These are phyloP conservation scores for Formica exsecta DNA, from an alignment of 1,140 invertebrate genomes.

Conservation along the genomic window DNA sequence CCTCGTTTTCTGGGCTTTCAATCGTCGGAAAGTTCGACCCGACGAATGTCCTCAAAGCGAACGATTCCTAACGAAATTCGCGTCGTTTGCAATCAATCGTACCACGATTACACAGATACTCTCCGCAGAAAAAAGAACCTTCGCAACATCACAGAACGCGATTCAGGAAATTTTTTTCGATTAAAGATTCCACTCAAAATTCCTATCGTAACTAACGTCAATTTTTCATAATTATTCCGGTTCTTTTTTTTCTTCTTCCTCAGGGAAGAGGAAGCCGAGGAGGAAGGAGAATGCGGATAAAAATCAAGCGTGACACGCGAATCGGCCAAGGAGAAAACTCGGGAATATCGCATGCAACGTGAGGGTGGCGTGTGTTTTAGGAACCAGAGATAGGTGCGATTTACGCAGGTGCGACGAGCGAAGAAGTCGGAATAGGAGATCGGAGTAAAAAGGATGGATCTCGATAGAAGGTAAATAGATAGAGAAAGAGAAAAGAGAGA, in stretches of 20 bases:
- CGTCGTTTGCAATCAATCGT: constrained; percentile 5
- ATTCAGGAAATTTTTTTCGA: not conserved
- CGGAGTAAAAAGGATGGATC: not conserved
- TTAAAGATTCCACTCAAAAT: not conserved
- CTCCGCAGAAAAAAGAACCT: not conserved
- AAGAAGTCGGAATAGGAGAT: not conserved
- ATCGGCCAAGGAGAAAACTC: constrained; percentile 3
- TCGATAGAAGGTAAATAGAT: constrained; percentile 38
- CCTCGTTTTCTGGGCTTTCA: not conserved
- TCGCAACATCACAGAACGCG: not conserved
- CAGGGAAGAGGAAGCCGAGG: constrained; percentile 9
- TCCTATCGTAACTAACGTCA: constrained; percentile 12
- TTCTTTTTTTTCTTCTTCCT: constrained; percentile 54
- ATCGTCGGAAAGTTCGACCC: not conserved
- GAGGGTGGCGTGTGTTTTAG: constrained; percentile 16
- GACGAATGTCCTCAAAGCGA: not conserved
- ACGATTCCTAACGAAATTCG: not conserved
- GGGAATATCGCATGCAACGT: constrained; percentile 44
- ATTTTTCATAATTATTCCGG: constrained; percentile 24
- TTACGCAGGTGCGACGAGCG: constrained; percentile 35
- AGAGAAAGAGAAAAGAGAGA: constrained; percentile 37
- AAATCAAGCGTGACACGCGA: constrained; percentile 63
- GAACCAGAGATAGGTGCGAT: constrained; percentile 30
- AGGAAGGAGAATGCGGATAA: constrained; percentile 30
- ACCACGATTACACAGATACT: constrained; percentile 7